These are phyloP conservation scores for Hymenochirus boettgeri DNA, from an alignment of 2,113 vertebrate species.

Conservation along the genomic window DNA sequence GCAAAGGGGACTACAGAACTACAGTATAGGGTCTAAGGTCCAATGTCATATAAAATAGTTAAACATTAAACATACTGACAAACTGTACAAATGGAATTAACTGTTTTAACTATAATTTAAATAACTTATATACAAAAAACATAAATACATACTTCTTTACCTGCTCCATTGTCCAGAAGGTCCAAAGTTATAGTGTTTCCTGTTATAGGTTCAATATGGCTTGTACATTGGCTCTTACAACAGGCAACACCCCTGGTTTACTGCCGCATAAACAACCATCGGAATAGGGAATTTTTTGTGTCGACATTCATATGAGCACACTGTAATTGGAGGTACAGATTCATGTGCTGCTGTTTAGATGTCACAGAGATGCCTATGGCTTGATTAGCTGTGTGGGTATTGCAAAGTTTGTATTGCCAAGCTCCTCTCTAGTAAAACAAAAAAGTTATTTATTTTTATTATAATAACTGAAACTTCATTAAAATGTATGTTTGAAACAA, in stretches of 20 bases:
- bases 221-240: constrained; percentile 56
- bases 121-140: too few relatives aligned
- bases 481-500: too few relatives aligned
- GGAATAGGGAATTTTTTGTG: constrained; percentile 42
- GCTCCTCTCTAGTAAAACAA: constrained; percentile 50
- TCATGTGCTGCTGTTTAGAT: constrained; percentile 47
- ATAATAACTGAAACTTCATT: too few relatives aligned
- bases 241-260: constrained; percentile 63
- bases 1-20: too few relatives aligned
- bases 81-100: too few relatives aligned
- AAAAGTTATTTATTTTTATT: too few relatives aligned
- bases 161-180: constrained; percentile 61
- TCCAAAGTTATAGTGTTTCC: constrained; percentile 35
- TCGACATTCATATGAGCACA: constrained; percentile 45
- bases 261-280: constrained; percentile 56
- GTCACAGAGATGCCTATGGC: constrained; percentile 51
- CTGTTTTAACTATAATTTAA: too few relatives aligned
- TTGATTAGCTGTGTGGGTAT: constrained; percentile 36
- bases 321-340: constrained; percentile 47
- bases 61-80: too few relatives aligned
- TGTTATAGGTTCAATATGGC: constrained; percentile 51
- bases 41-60: too few relatives aligned
- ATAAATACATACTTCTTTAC: constrained; percentile 46
- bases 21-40: too few relatives aligned
- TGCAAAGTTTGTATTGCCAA: constrained; percentile 58